Conservation (phyloP, 2,888 invertebrate genomes). For the Cephus rjabovi region DNA sequence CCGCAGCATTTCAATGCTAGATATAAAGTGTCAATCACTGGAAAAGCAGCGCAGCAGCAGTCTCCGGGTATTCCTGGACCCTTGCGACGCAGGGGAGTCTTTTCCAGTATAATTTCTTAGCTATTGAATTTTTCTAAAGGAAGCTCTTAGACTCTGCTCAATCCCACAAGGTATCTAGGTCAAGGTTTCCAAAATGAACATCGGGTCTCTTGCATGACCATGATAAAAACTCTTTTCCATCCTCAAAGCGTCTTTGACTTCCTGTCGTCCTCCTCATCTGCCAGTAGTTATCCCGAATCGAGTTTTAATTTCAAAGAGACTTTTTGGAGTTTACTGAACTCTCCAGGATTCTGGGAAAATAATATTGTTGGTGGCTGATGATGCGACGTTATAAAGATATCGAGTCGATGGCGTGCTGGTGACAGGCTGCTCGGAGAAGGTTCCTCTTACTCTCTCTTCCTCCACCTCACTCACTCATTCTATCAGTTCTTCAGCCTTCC, state of each 20-base stretch:
- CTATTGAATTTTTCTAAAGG: conserved; percentile 48
- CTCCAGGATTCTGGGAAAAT: conserved; percentile 37
- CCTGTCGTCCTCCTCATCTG: not conserved
- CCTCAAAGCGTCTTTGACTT: not conserved
- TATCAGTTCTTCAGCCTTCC: conserved; percentile 20
- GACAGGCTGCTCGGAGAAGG: conserved; percentile 49
- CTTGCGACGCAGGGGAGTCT: conserved; percentile 33
- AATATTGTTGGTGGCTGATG: conserved; percentile 46
- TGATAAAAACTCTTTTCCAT: not conserved
- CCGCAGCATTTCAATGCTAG: conserved; percentile 49
- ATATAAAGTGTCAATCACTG: conserved; percentile 62
- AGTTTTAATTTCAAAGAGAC: not conserved
- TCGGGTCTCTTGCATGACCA: not conserved
- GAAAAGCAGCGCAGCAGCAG: conserved; percentile 27
- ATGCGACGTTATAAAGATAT: conserved; percentile 58
- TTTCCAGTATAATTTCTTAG: conserved; percentile 54
- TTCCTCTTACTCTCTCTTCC: conserved; percentile 21
- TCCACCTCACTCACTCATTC: conserved; percentile 7
- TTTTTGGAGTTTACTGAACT: not conserved
- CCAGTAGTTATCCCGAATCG: not conserved
- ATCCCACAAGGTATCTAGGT: conserved; percentile 34
- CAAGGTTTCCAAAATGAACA: conserved; percentile 31
- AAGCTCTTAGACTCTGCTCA: conserved; percentile 16
- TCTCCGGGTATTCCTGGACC: conserved; percentile 14
- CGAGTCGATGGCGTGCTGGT: conserved; percentile 51